Conservation (phyloP, 2,797 vertebrate genomes). For the Anguilla marmorata region DNA sequence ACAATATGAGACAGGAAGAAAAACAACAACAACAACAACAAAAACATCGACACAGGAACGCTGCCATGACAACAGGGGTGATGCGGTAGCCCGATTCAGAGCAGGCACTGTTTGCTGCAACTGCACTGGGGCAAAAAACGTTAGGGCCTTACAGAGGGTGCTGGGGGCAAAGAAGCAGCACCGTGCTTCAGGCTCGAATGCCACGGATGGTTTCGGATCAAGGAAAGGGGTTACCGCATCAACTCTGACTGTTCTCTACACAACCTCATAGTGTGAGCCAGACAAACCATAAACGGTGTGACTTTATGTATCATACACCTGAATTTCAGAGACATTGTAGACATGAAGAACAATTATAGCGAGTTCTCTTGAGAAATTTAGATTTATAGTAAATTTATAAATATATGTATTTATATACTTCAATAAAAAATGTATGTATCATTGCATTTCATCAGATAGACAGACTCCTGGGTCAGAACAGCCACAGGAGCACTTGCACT, state of each 20-base stretch:
- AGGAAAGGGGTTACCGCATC: conserved; percentile 1
- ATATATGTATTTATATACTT: neutral
- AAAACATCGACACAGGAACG: neutral
- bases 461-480: neutral
- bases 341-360: neutral
- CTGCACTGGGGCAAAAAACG: neutral
- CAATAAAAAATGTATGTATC: neutral
- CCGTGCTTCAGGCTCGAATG: neutral
- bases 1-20: conserved; percentile 51
- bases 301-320: neutral
- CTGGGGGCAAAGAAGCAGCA: neutral
- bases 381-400: neutral
- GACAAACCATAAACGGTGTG: neutral
- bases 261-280: neutral
- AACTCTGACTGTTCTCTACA: neutral
- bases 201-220: neutral
- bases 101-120: neutral
- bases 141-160: neutral
- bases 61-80: neutral
- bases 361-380: neutral
- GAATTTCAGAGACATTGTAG: neutral
- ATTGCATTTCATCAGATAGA: neutral
- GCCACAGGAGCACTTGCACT: neutral
- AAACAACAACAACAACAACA: neutral
- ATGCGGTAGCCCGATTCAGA: neutral